Conservation (phyloP, 1,140 invertebrate species). For the Bathynomus jamesi region DNA sequence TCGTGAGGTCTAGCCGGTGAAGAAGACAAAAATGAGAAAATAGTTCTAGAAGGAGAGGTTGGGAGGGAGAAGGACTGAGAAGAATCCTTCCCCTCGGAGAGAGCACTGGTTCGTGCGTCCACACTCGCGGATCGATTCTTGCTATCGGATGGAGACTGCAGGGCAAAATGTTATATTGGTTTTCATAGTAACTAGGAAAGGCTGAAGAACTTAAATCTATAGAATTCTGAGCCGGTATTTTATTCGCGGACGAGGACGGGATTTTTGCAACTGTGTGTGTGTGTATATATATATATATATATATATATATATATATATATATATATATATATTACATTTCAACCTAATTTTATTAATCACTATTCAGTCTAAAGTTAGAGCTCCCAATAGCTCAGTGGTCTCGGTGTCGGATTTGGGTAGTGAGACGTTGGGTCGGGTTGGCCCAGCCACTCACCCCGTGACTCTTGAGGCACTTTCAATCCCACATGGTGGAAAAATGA, state of each 20-base stretch:
- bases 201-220: no score
- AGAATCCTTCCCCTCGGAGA: background rate
- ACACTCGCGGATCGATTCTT: background rate
- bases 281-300: background rate
- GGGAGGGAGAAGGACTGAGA: slow-evolving; percentile 16
- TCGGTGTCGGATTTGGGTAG: no score
- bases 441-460: no score
- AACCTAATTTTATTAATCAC: no score
- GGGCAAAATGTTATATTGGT: no score
- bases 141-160: background rate
- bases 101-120: background rate
- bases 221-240: no score
- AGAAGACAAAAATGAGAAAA: slow-evolving; percentile 26
- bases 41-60: slow-evolving; percentile 36
- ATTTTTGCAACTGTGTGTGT: background rate
- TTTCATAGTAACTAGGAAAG: no score
- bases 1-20: slow-evolving; percentile 4
- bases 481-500: no score
- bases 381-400: no score
- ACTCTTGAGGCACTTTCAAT: no score
- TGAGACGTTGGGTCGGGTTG: no score
- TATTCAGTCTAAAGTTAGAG: no score
- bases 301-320: background rate
- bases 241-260: background rate
- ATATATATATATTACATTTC: background rate